These are phyloP conservation scores for Garrulus glandarius DNA, from an alignment of 2,797 vertebrate genomes.

Conservation along the genomic window DNA sequence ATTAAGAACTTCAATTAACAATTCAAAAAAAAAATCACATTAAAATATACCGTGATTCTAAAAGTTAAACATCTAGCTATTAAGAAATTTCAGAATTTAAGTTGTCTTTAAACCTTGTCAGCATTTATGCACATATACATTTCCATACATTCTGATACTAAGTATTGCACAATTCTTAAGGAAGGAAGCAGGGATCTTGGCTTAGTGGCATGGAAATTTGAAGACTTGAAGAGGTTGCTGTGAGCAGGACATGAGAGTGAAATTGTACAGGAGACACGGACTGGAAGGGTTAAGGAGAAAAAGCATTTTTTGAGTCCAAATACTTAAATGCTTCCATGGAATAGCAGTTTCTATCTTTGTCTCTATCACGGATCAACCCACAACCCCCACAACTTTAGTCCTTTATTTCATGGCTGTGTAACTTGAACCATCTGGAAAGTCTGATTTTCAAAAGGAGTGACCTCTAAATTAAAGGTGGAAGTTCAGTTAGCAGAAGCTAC, in stretches of 20 bases:
- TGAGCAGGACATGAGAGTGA: not conserved
- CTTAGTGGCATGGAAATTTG: not conserved
- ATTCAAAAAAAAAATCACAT: not conserved
- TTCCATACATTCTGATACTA: not conserved
- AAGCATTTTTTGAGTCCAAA: not conserved
- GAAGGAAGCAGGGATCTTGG: not conserved
- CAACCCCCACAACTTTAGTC: not conserved
- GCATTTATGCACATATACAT: not conserved
- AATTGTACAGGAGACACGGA: not conserved
- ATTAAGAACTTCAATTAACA: not conserved
- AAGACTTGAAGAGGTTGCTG: not conserved
- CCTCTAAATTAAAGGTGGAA: conserved; percentile 7
- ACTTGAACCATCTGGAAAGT: conserved; percentile 34
- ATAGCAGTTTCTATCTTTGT: not conserved
- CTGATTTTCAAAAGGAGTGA: conserved; percentile 9
- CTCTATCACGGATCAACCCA: not conserved
- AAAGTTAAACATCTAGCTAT: not conserved
- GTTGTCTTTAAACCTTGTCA: not conserved
- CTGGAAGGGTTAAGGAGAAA: not conserved
- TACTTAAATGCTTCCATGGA: not conserved
- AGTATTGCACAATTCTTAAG: not conserved
- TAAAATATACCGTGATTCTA: not conserved
- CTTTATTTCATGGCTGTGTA: conserved; percentile 3
- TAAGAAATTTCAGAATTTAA: not conserved
- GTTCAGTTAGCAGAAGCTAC: not conserved